Conservation (phyloP, 2,797 vertebrate species). For the Pseudopleuronectes americanus region DNA sequence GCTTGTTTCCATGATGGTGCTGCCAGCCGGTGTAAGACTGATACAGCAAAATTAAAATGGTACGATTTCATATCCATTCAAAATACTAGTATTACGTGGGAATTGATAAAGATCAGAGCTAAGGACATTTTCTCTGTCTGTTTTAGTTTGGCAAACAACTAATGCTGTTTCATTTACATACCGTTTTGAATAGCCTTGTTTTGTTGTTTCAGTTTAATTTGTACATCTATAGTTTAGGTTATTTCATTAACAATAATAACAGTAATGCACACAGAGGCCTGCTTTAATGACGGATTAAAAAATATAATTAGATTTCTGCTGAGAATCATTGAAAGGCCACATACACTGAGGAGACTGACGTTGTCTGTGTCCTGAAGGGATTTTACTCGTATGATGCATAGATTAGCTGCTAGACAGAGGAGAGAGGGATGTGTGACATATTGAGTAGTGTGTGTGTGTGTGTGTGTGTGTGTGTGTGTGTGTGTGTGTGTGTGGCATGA, state of each 20-base stretch:
- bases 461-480: no score
- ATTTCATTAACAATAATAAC: neutral
- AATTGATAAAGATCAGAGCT: no score
- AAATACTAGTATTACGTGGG: no score
- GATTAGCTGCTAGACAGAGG: slow-evolving; percentile 42
- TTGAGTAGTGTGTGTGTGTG: neutral
- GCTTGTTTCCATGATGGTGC: neutral
- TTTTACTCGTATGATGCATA: slow-evolving; percentile 47
- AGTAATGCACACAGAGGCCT: slow-evolving; percentile 1
- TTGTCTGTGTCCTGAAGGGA: slow-evolving; percentile 29
- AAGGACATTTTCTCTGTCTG: no score
- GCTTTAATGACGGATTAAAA: slow-evolving; percentile 25
- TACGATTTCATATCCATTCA: neutral
- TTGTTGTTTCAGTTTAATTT: neutral
- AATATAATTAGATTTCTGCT: slow-evolving; percentile 14
- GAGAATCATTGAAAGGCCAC: slow-evolving; percentile 28
- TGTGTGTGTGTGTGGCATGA: neutral
- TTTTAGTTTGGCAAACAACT: no score
- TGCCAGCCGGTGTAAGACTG: neutral
- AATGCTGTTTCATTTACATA: no score
- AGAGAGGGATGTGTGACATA: slow-evolving; percentile 13
- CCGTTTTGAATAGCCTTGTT: no score
- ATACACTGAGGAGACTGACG: slow-evolving; percentile 19
- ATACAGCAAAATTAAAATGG: neutral
- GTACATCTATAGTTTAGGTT: neutral